Conservation (phyloP, 2,797 vertebrate species). For the Lagorchestes hirsutus region DNA sequence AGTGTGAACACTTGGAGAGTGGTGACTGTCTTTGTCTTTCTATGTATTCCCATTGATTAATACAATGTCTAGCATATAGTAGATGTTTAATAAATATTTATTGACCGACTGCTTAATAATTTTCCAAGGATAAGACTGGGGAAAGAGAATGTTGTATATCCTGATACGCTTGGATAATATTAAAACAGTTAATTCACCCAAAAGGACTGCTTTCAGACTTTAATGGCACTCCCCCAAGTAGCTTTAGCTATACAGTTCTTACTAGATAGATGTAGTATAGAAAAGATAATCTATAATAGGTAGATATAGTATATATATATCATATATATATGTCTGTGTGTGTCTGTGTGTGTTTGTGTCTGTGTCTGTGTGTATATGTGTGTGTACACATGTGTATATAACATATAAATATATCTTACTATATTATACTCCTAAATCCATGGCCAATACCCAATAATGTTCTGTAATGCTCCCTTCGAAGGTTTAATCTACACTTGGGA, state of each 20-base stretch:
- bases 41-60: not conserved
- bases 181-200: not conserved
- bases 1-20: not conserved
- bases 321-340: too few species aligned
- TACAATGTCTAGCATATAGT: not conserved
- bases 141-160: not conserved
- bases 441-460: not conserved
- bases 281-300: too few species aligned
- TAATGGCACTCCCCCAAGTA: not conserved
- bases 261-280: not conserved
- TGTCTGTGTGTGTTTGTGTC: too few species aligned
- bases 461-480: not conserved
- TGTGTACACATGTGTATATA: too few species aligned
- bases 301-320: too few species aligned
- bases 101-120: not conserved
- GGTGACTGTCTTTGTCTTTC: not conserved
- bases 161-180: not conserved
- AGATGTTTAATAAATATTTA: not conserved
- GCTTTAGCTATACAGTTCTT: not conserved
- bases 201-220: not conserved
- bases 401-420: too few species aligned
- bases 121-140: not conserved
- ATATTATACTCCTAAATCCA: not conserved
- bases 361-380: too few species aligned
- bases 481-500: not conserved